Evolutionary conservation across 2,113 vertebrate genomes (phyloP), one percentile per base, ranked within the genome.

Genomic region (Anthoscopus minutus): DNA sequence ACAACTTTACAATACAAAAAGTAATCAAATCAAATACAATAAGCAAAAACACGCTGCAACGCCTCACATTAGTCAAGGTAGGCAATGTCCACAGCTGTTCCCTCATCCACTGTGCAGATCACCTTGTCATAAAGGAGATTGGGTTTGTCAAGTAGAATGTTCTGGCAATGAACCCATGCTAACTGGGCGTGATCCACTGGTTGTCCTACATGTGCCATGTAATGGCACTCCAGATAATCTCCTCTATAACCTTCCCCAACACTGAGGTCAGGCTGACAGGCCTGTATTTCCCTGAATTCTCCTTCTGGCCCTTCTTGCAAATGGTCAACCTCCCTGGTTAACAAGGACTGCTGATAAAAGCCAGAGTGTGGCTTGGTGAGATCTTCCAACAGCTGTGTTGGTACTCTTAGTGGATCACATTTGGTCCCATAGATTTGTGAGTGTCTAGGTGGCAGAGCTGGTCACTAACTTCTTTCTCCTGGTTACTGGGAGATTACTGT

Each of bases 171-270:
- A 57, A 24, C 13, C 10, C 17, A 13, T 74, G 42, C 20, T 42
- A n/a, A 12, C 35, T 42, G 35, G 23, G 50, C 51, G n/a, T 65
- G 42, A 57, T 57, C 42, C 25, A 40, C 35, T 56, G 23, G 11
- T 22, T 69, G 14, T 48, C 28, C 54, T 38, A 56, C n/a, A 28
- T 8, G n/a, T n/a, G 22, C 14, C 0, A 0, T 47, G 23, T 28
- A 50, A 47, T 38, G 6, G 10, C 35, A 28, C 50, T n/a, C 22
- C 24, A 33, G 28, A 64, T 38, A 23, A 33, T 27, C 15, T 23
- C 3, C 47, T 64, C 23, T 28, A 23, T 28, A 38, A 40, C 19
- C 58, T 73, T 73, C 40, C 19, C 7, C 12, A 56, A 18, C 15
- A 19, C 23, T 15, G 42, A 54, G 23, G 7, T 48, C n/a, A 56